These are phyloP conservation scores for Takifugu rubripes DNA, from an alignment of 2,797 vertebrate genomes.

Conservation along the genomic window DNA sequence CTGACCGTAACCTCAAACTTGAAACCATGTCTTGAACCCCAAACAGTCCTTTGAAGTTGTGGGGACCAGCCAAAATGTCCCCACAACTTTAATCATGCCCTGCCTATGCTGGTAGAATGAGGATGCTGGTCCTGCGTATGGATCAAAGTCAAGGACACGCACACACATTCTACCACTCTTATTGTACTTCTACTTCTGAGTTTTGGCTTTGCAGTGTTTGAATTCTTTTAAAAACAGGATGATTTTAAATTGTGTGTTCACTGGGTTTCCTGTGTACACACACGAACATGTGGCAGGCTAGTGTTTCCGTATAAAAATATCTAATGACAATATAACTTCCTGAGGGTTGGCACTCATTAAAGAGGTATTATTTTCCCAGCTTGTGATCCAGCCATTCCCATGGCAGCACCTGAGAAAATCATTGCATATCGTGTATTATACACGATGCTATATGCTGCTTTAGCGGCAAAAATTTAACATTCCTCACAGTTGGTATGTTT, in stretches of 20 bases:
- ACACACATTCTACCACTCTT: background rate
- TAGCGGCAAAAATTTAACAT: background rate
- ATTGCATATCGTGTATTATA: background rate
- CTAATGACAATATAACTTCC: slow-evolving; percentile 33
- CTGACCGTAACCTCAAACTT: no score
- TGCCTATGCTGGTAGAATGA: no score
- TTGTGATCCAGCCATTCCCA: slow-evolving; percentile 14
- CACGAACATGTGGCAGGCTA: background rate
- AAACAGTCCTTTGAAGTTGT: no score
- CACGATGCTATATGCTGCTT: background rate
- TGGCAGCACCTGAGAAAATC: slow-evolving; percentile 7
- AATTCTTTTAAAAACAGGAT: slow-evolving; percentile 2
- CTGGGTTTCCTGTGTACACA: background rate
- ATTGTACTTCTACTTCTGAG: slow-evolving; percentile 52
- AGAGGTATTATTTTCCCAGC: slow-evolving; percentile 17
- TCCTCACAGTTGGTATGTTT: background rate
- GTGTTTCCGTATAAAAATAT: background rate
- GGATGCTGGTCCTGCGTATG: no score
- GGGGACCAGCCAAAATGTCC: no score
- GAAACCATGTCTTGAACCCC: no score
- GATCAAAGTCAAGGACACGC: no score
- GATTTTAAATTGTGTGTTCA: background rate
- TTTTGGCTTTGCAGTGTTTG: slow-evolving; percentile 15
- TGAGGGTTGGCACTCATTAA: slow-evolving; percentile 9
- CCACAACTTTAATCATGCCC: no score